These are phyloP conservation scores for Ostrea denselamellosa DNA, from an alignment of 1,140 invertebrate species.

Conservation along the genomic window DNA sequence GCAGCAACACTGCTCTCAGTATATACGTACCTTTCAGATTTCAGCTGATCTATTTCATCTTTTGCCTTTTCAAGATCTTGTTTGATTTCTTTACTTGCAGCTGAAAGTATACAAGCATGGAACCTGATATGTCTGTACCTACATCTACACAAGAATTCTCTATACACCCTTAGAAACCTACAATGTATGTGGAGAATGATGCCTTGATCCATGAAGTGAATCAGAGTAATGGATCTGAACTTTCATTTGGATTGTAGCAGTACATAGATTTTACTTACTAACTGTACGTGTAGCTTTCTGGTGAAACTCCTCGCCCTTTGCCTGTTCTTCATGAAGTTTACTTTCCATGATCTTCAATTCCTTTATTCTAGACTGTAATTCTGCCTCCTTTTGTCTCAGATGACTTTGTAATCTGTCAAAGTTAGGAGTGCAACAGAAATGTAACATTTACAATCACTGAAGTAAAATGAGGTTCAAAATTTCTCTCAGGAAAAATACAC, in stretches of 20 bases:
- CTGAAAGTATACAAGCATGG: conserved; percentile 53
- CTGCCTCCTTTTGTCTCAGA: conserved; percentile 63
- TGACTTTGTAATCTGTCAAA: conserved; percentile 60
- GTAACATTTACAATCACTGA: conserved; percentile 1
- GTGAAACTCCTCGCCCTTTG: conserved; percentile 64
- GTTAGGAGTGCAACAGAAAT: neutral
- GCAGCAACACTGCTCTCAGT: too few relatives aligned
- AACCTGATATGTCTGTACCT: too few relatives aligned
- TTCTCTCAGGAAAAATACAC: neutral
- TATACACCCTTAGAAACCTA: too few relatives aligned
- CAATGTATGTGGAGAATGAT: too few relatives aligned
- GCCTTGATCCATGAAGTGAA: too few relatives aligned
- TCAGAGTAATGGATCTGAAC: too few relatives aligned
- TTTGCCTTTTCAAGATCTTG: conserved; percentile 60
- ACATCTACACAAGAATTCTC: too few relatives aligned
- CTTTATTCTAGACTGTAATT: conserved; percentile 58
- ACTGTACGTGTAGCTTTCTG: conserved; percentile 58
- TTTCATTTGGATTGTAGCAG: too few relatives aligned
- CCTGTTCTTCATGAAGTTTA: conserved; percentile 57
- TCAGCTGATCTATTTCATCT: conserved; percentile 70
- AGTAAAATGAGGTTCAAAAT: neutral
- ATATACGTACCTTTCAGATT: conserved; percentile 69
- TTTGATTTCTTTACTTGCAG: conserved; percentile 69
- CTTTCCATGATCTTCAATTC: conserved; percentile 66
- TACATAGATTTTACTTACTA: conserved; percentile 59